Evolutionary conservation across 2,113 vertebrate species (phyloP).

Genomic region (Rhinolophus ferrumequinum): DNA sequence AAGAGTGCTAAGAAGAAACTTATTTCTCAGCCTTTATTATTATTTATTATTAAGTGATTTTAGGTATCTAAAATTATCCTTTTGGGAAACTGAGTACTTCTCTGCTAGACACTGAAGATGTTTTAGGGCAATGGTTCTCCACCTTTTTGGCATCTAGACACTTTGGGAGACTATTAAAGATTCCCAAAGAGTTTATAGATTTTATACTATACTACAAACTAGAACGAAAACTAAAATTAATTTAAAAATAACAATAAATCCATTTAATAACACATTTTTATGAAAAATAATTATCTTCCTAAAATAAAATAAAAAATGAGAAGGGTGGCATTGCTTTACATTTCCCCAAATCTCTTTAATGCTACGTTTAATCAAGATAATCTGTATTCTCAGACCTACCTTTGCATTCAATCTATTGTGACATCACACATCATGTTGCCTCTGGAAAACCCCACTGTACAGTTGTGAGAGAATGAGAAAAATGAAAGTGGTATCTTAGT

Average conservation of each 20-base stretch:
- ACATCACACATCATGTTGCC: too few species aligned
- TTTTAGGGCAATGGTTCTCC: background rate
- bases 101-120: background rate
- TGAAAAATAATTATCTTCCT: background rate
- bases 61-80: background rate
- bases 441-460: background rate
- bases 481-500: background rate
- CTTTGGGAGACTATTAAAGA: background rate
- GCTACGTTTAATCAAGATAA: background rate
- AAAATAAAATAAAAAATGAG: background rate
- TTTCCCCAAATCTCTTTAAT: background rate
- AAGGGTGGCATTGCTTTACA: background rate
- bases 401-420: background rate
- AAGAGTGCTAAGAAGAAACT: background rate
- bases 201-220: background rate
- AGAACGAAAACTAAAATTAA: background rate
- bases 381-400: background rate
- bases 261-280: background rate
- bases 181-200: background rate
- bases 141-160: background rate
- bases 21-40: background rate
- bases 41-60: background rate
- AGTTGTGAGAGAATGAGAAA: background rate
- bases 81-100: background rate
- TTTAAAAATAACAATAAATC: background rate